Conservation (phyloP, 2,797 vertebrate genomes). For the Tenualosa ilisha region DNA sequence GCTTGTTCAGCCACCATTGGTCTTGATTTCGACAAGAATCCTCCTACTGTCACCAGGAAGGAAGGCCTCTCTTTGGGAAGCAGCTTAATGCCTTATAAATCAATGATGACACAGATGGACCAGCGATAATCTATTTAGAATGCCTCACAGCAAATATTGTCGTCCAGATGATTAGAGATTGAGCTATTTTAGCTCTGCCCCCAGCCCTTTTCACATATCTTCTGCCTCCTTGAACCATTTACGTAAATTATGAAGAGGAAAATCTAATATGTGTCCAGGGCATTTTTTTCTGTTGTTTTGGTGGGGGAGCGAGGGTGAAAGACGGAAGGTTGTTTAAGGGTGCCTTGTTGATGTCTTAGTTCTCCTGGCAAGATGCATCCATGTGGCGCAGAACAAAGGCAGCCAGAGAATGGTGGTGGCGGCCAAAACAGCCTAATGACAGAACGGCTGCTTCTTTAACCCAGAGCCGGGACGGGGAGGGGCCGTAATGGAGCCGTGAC, state of each 20-base stretch:
- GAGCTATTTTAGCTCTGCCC: slow-evolving; percentile 87
- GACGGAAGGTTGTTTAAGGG: not conserved
- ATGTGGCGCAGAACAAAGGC: slow-evolving; percentile 87
- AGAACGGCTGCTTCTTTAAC: slow-evolving; percentile 88
- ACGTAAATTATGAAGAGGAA: slow-evolving; percentile 53
- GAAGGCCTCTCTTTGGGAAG: slow-evolving; percentile 80
- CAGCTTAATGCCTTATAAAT: slow-evolving; percentile 99
- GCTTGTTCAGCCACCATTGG: slow-evolving; percentile 80
- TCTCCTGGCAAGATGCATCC: slow-evolving; percentile 55
- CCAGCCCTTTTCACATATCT: slow-evolving; percentile 62
- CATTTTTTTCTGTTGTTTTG: slow-evolving; percentile 45
- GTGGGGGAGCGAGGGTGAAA: slow-evolving; percentile 5
- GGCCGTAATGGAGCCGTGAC: slow-evolving; percentile 81
- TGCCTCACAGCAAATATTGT: slow-evolving; percentile 99
- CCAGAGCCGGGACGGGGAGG: slow-evolving; percentile 74
- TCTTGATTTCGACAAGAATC: slow-evolving; percentile 90
- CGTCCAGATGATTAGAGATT: slow-evolving; percentile 98
- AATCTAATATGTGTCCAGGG: slow-evolving; percentile 43
- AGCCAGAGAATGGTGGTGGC: slow-evolving; percentile 72
- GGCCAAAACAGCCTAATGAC: slow-evolving; percentile 94
- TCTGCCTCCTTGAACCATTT: slow-evolving; percentile 60
- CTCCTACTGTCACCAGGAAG: slow-evolving; percentile 89
- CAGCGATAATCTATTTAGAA: slow-evolving; percentile 99
- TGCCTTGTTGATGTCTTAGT: slow-evolving; percentile 5
- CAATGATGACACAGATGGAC: slow-evolving; percentile 99